Percentiles rank a stretch among this genome's conserved stretches.
Conservation (phyloP, 1,140 invertebrate genomes). For the Colletes latitarsis region DNA sequence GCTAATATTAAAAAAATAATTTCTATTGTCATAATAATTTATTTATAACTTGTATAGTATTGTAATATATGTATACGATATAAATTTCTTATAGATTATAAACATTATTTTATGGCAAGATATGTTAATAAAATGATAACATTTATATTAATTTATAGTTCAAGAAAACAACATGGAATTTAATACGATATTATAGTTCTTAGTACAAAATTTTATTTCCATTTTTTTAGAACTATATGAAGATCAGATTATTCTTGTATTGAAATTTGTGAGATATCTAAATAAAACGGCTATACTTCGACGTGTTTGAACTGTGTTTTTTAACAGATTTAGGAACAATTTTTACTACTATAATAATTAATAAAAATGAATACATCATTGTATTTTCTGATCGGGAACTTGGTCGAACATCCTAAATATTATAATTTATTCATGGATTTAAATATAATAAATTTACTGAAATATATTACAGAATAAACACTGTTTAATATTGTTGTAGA, state of each 20-base stretch:
- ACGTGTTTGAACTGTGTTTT: background rate
- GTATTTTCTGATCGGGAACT: too few relatives aligned
- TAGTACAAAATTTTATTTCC: background rate
- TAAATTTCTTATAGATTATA: background rate
- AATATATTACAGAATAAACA: background rate
- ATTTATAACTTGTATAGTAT: constrained; percentile 23
- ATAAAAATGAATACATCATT: background rate
- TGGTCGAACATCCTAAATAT: background rate
- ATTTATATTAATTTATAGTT: background rate
- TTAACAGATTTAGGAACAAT: background rate
- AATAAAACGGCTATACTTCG: background rate
- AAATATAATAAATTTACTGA: background rate
- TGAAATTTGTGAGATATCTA: background rate
- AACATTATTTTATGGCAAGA: constrained; percentile 7
- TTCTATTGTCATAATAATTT: background rate
- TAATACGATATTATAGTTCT: background rate
- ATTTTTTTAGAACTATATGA: background rate
- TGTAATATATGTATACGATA: constrained; percentile 13
- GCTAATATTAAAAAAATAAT: background rate
- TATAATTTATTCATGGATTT: background rate
- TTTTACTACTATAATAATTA: background rate
- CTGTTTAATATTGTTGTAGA: background rate
- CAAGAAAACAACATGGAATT: background rate
- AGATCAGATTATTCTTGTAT: constrained; percentile 25
- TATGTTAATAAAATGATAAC: background rate